phyloP scores from a whole-genome alignment of 37 sponge, comb jelly and placozoan genomes.

The Ephydatia muelleri region DNA sequence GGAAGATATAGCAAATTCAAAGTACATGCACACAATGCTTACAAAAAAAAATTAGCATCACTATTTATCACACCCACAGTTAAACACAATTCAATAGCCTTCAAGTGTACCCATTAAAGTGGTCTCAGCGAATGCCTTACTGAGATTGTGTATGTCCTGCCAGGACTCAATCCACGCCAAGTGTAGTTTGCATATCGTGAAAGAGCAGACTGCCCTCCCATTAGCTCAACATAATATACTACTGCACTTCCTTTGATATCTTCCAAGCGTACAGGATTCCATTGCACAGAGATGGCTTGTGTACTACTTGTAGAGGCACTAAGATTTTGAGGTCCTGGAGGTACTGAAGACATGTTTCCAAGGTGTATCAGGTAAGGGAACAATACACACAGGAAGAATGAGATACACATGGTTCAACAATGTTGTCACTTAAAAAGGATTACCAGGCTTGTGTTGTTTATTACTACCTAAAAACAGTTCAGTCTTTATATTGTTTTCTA shows the following conservation, averaged over 20 bases:
- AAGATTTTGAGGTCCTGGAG: not conserved
- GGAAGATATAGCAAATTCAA: not conserved
- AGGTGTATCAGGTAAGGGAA: not conserved
- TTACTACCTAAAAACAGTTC: too few relatives aligned
- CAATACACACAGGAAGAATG: not conserved
- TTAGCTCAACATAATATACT: not conserved
- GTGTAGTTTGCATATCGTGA: not conserved
- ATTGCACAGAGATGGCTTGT: not conserved
- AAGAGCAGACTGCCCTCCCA: not conserved
- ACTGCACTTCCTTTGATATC: not conserved
- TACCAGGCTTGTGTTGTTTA: too few relatives aligned
- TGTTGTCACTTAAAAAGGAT: too few relatives aligned
- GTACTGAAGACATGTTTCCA: not conserved
- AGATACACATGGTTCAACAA: not conserved
- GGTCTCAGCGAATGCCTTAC: not conserved
- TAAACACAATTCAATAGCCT: not conserved
- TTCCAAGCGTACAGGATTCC: not conserved
- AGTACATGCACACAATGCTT: not conserved
- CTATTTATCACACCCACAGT: too few relatives aligned
- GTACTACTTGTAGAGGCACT: not conserved
- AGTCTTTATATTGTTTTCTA: too few relatives aligned
- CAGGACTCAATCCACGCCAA: not conserved
- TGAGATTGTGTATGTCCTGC: not conserved
- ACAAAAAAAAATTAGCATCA: not conserved
- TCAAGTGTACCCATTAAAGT: too few relatives aligned